Conservation (phyloP, 2,888 invertebrate genomes). For the Agrotis ipsilon region DNA sequence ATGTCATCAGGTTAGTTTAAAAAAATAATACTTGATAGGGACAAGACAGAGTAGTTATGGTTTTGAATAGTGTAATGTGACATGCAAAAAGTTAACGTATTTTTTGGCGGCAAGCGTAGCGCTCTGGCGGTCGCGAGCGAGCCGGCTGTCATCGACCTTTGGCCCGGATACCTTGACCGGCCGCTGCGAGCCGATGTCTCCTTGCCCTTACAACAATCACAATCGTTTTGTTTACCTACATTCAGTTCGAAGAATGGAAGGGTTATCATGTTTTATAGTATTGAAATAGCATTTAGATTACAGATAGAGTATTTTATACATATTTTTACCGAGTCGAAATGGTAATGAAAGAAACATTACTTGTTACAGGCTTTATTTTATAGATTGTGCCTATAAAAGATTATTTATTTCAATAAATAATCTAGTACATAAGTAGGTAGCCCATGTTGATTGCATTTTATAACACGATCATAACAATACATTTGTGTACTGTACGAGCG, state of each 20-base stretch:
- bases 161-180: conserved; percentile 91
- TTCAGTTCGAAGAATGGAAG: conserved; percentile 58
- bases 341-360: conserved; percentile 24
- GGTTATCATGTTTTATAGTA: conserved; percentile 45
- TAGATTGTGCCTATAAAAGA: conserved; percentile 8
- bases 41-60: conserved; percentile 6
- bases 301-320: conserved; percentile 35
- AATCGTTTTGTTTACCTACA: conserved; percentile 85
- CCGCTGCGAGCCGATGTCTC: conserved; percentile 84
- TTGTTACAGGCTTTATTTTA: conserved; percentile 33
- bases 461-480: conserved; percentile 61
- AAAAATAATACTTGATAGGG: background rate
- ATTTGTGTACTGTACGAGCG: conserved; percentile 36
- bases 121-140: conserved; percentile 67
- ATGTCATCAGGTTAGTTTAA: conserved; percentile 88
- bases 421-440: conserved; percentile 31
- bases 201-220: conserved; percentile 82
- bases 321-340: conserved; percentile 27
- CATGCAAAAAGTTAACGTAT: conserved; percentile 49
- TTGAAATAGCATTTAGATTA: conserved; percentile 46
- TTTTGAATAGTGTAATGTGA: conserved; percentile 20
- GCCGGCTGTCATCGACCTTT: conserved; percentile 89
- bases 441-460: conserved; percentile 58
- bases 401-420: conserved; percentile 42
- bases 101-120: conserved; percentile 82